These are phyloP conservation scores for Lasioglossum oenotherae DNA, from an alignment of 2,888 invertebrate species.

Conservation along the genomic window DNA sequence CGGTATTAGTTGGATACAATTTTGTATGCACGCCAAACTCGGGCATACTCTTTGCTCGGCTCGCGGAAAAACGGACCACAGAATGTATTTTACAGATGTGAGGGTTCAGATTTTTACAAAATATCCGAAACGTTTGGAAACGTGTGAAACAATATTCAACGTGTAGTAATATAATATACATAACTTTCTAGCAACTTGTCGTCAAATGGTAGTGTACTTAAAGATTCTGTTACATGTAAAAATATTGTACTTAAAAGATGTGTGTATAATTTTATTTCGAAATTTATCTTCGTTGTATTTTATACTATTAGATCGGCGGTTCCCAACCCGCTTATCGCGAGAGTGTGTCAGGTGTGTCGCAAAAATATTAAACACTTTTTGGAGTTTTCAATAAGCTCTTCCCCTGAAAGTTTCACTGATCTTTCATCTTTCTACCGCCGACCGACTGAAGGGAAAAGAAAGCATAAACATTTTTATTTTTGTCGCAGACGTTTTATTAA, in stretches of 20 bases:
- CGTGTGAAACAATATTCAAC: background rate
- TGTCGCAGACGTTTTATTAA: background rate
- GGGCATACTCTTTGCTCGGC: background rate
- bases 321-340: background rate
- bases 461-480: background rate
- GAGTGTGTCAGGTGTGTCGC: background rate
- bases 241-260: background rate
- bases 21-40: background rate
- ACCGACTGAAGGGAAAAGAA: background rate
- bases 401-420: background rate
- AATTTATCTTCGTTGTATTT: background rate
- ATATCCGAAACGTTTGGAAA: background rate
- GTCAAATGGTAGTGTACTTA: background rate
- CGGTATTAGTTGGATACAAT: background rate
- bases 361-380: background rate
- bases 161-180: background rate
- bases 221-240: background rate
- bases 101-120: background rate
- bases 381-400: background rate
- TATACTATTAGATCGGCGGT: background rate
- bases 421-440: background rate
- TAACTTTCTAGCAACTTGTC: background rate
- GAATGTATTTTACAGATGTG: slow-evolving; percentile 2
- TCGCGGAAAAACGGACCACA: background rate
- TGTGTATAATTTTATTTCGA: background rate